Evolutionary conservation across 2,113 vertebrate species (phyloP).

Genomic region (Ginglymostoma cirratum): DNA sequence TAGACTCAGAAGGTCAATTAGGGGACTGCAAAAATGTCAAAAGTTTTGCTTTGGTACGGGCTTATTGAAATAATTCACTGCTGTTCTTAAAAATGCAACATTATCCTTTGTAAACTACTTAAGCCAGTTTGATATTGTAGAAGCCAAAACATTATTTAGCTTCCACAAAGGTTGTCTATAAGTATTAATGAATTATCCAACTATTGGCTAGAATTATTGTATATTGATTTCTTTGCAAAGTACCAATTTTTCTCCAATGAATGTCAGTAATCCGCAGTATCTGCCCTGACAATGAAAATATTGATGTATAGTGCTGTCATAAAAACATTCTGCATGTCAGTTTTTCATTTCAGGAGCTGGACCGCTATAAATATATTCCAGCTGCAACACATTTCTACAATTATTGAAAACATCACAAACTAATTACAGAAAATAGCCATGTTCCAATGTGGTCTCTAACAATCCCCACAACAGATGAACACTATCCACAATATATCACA

Average conservation of each 20-base stretch:
- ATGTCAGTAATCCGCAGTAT: slow-evolving; percentile 25
- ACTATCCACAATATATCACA: slow-evolving; percentile 12
- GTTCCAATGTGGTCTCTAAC: neutral
- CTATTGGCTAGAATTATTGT: neutral
- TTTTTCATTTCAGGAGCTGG: slow-evolving; percentile 27
- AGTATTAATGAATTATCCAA: slow-evolving; percentile 6
- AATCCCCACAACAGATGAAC: neutral
- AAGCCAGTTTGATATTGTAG: neutral
- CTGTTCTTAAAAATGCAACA: neutral
- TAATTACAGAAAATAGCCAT: slow-evolving; percentile 34
- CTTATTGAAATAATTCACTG: neutral
- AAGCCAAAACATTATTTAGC: neutral
- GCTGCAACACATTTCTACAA: slow-evolving; percentile 30
- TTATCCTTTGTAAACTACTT: neutral
- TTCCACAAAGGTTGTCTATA: neutral
- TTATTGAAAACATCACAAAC: slow-evolving; percentile 32
- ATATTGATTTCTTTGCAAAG: slow-evolving; percentile 3
- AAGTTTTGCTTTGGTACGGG: neutral
- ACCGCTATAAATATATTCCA: slow-evolving; percentile 33
- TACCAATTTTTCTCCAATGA: slow-evolving; percentile 1
- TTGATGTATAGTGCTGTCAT: slow-evolving; percentile 23
- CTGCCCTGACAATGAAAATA: slow-evolving; percentile 31
- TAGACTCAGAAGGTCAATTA: neutral
- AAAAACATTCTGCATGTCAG: slow-evolving; percentile 33
- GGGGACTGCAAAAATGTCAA: neutral